A percentile compares a stretch with the other conserved stretches of the same genome.
phyloP scores from a whole-genome alignment of 2,888 invertebrate species.

The Mythimna impura region DNA sequence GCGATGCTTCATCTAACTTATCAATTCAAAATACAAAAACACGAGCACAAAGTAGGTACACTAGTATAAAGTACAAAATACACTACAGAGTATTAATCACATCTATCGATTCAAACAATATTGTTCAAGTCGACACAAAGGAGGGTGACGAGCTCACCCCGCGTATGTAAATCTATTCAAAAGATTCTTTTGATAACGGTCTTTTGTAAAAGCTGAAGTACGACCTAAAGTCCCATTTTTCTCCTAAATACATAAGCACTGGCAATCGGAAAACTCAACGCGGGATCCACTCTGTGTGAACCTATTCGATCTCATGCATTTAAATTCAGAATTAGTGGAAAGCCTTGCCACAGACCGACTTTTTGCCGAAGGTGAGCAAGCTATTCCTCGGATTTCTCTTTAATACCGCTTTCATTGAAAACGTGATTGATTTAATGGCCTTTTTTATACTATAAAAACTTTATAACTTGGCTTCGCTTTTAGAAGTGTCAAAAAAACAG shows the following conservation, averaged over 20 bases:
- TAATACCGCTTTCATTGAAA: constrained; percentile 83
- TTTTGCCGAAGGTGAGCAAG: constrained; percentile 84
- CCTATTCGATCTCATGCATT: constrained; percentile 90
- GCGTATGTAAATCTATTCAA: constrained; percentile 74
- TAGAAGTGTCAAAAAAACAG: constrained; percentile 31
- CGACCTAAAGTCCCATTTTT: constrained; percentile 80
- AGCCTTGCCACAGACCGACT: constrained; percentile 82
- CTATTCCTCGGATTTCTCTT: constrained; percentile 77
- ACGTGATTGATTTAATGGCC: constrained; percentile 85
- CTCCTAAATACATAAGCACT: constrained; percentile 86
- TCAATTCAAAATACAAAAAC: constrained; percentile 6
- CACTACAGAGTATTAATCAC: constrained; percentile 54
- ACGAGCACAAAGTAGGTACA: constrained; percentile 8
- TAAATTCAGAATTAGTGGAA: constrained; percentile 90
- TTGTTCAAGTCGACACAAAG: constrained; percentile 67
- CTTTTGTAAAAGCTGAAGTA: constrained; percentile 79
- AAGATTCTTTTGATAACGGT: constrained; percentile 78
- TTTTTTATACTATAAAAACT: constrained; percentile 73
- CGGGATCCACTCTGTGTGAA: constrained; percentile 83
- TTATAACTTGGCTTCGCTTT: constrained; percentile 62
- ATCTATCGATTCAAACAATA: constrained; percentile 63
- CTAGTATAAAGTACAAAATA: background rate
- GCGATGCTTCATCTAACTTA: background rate
- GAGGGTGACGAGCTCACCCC: constrained; percentile 62
- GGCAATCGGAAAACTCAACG: constrained; percentile 83